Conservation (phyloP, 2,797 vertebrate genomes). For the Chaenodraco wilsoni region DNA sequence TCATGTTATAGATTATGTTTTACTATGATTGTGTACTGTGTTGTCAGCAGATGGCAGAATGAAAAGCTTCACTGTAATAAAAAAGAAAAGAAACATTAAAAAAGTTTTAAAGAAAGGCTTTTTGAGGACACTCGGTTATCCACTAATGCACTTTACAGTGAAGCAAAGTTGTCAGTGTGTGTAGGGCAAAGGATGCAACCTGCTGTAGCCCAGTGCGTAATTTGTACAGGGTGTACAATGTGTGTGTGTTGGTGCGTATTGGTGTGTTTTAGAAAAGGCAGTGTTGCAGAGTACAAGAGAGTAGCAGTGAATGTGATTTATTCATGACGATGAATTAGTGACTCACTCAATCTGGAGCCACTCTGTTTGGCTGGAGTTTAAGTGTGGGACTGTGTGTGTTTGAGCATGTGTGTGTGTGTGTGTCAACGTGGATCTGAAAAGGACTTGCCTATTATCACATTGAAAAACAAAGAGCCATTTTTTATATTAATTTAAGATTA, state of each 20-base stretch:
- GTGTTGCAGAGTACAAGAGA: slow-evolving; percentile 53
- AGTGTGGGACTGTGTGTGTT: slow-evolving; percentile 30
- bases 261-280: slow-evolving; percentile 47
- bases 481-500: neutral
- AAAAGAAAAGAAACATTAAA: neutral
- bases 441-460: neutral
- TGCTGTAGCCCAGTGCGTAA: slow-evolving; percentile 1
- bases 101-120: slow-evolving; percentile 3
- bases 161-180: slow-evolving; percentile 7
- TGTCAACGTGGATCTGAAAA: slow-evolving; percentile 25
- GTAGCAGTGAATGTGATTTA: slow-evolving; percentile 73
- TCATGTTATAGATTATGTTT: neutral
- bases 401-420: slow-evolving; percentile 15
- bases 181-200: slow-evolving; percentile 11
- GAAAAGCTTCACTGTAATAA: neutral
- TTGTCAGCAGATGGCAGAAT: neutral
- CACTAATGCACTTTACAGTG: slow-evolving; percentile 16
- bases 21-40: neutral
- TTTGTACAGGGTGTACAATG: slow-evolving; percentile 7
- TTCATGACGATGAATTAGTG: slow-evolving; percentile 72
- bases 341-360: slow-evolving; percentile 64
- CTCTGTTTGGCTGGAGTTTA: slow-evolving; percentile 48
- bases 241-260: neutral
- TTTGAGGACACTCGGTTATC: neutral
- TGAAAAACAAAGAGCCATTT: neutral